Base-by-base conservation (phyloP, 2,113 vertebrate genomes). In the Hiodon alosoides region DNA sequence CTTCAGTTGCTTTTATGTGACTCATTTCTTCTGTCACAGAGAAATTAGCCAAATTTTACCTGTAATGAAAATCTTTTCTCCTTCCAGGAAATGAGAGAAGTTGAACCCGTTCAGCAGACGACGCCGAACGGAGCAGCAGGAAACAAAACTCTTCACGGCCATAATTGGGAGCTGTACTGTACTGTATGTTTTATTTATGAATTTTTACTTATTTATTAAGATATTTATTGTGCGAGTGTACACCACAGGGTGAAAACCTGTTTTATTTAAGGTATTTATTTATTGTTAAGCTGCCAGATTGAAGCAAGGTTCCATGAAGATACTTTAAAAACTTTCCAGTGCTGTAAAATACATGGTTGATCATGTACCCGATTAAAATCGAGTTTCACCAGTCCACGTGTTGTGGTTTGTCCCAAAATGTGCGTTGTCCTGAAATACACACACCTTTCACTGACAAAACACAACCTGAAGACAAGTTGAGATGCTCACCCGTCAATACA, bases 141-240 rank as follows among this genome's bases (percentile, higher is more conserved):
- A 71, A 59, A 14, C 48, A 31, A 46, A 71, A 60, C 57, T n/a
- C 9, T 59, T 50, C 10, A 4, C 3, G 70, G 58, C 31, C 70
- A 59, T 31, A 14, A 50, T 68, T 71, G 17, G 48, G 67, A 75
- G 73, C 57, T 48, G 62, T 75, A 68, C 73, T 67, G 65, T 68
- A 48, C 16, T 66, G 48, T 71, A 59, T 14, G 70, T 60, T 59
- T 14, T 75, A 75, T 75, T 75, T 75, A 75, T 75, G 67, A 47
- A 74, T 74, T 74, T 74, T 17, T n/a, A 58, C 48, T 16, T 75
- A 75, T 75, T 75, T 75, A 75, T 75, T 75, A 46, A 75, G 68
- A 31, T 69, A 16, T 10, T 17, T 69, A 31, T 69, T 70, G n/a
- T 67, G 31, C 46, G 64, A 48, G 50, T 55, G 73, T 57, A 47